Conservation (phyloP, 1,140 invertebrate species). For the Cotesia typhae region DNA sequence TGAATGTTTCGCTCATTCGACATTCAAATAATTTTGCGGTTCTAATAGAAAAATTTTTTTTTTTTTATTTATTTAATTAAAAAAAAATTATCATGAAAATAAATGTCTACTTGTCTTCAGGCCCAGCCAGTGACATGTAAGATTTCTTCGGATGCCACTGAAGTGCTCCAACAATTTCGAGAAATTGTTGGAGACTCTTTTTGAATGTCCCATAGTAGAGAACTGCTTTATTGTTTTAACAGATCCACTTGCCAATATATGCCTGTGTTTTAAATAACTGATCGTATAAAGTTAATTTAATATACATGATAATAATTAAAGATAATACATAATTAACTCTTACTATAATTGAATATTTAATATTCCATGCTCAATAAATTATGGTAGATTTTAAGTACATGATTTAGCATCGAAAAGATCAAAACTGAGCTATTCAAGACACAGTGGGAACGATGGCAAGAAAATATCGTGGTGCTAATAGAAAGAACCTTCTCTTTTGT, state of each 20-base stretch:
- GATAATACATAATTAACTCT: slow-evolving; percentile 33
- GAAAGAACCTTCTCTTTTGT: slow-evolving; percentile 85
- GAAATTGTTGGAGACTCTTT: slow-evolving; percentile 79
- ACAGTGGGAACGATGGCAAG: slow-evolving; percentile 87
- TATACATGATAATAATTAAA: not conserved
- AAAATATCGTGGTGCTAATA: slow-evolving; percentile 95
- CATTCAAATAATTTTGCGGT: slow-evolving; percentile 82
- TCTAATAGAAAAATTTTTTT: slow-evolving; percentile 65
- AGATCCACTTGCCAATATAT: slow-evolving; percentile 90
- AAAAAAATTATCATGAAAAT: slow-evolving; percentile 16
- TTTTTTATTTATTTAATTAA: slow-evolving; percentile 27
- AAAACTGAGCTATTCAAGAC: slow-evolving; percentile 91
- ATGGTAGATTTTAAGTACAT: slow-evolving; percentile 60
- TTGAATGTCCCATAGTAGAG: slow-evolving; percentile 95
- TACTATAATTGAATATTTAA: slow-evolving; percentile 66
- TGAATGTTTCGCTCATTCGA: slow-evolving; percentile 70
- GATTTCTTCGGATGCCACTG: slow-evolving; percentile 87
- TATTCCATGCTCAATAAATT: slow-evolving; percentile 85
- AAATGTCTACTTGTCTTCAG: slow-evolving; percentile 68
- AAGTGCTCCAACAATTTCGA: slow-evolving; percentile 86
- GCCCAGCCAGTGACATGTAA: slow-evolving; percentile 82
- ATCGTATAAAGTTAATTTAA: slow-evolving; percentile 12
- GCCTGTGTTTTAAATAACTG: slow-evolving; percentile 67
- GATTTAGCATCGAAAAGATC: slow-evolving; percentile 74
- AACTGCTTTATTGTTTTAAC: slow-evolving; percentile 80